A percentile compares a stretch with the other conserved stretches of the same genome.
These are phyloP conservation scores for Acestrorhynchus altus DNA, from an alignment of 2,797 vertebrate genomes.

Conservation along the genomic window DNA sequence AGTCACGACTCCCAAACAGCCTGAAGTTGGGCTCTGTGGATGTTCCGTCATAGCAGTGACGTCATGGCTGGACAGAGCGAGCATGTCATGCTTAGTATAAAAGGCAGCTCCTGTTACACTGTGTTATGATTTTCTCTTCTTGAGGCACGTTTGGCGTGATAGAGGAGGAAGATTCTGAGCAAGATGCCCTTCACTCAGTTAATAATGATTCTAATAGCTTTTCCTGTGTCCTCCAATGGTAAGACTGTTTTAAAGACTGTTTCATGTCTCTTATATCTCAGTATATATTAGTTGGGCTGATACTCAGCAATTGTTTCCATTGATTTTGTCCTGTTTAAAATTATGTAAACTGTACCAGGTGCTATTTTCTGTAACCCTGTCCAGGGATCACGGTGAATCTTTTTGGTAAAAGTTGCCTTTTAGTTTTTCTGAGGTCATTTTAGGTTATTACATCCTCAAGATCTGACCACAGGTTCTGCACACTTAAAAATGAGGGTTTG, in stretches of 20 bases:
- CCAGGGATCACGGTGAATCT: no score
- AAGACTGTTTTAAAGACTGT: slow-evolving; percentile 47
- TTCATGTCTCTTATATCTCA: background rate
- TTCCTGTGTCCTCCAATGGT: slow-evolving; percentile 46
- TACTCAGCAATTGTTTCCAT: background rate
- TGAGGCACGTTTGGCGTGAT: slow-evolving; percentile 28
- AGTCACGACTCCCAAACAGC: slow-evolving; percentile 7
- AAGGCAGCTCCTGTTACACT: slow-evolving; percentile 61
- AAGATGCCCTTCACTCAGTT: slow-evolving; percentile 21
- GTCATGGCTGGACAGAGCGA: slow-evolving; percentile 68
- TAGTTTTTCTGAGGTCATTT: no score
- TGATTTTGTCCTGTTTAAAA: slow-evolving; percentile 13
- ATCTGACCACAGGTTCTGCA: no score
- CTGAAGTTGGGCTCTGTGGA: background rate
- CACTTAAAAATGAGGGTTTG: no score
- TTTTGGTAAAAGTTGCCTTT: no score
- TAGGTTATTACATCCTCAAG: no score
- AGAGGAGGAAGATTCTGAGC: slow-evolving; percentile 27
- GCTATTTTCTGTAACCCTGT: background rate
- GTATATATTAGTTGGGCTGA: background rate
- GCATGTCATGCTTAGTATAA: slow-evolving; percentile 73
- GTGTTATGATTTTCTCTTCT: slow-evolving; percentile 45
- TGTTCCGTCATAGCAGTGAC: slow-evolving; percentile 72
- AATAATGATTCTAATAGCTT: slow-evolving; percentile 28
- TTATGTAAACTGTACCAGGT: background rate